Conservation (phyloP, 2,888 invertebrate species). For the Bombyx huttoni region DNA sequence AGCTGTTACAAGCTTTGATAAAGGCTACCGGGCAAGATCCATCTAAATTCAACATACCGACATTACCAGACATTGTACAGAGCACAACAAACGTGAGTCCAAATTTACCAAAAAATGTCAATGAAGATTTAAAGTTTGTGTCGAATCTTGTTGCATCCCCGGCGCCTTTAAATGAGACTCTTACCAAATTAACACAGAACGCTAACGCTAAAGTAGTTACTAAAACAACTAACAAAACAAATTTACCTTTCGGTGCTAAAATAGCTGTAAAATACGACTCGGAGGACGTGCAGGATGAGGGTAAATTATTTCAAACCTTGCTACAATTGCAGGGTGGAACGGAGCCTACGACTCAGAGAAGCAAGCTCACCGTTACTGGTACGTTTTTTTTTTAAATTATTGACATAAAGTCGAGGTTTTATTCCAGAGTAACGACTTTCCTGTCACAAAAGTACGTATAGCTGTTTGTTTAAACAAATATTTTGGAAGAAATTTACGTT, state of each 20-base stretch:
- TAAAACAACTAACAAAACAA: slow-evolving; percentile 23
- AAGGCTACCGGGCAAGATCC: slow-evolving; percentile 64
- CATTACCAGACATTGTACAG: slow-evolving; percentile 30
- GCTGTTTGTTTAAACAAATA: too few relatives aligned
- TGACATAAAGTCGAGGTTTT: not conserved
- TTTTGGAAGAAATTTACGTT: too few relatives aligned
- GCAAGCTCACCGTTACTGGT: slow-evolving; percentile 59
- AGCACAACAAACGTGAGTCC: slow-evolving; percentile 43
- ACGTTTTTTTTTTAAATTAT: slow-evolving; percentile 5
- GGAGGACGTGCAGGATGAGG: slow-evolving; percentile 52
- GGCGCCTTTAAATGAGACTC: slow-evolving; percentile 46
- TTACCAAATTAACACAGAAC: slow-evolving; percentile 40
- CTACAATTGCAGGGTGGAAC: slow-evolving; percentile 59
- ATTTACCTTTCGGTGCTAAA: slow-evolving; percentile 48
- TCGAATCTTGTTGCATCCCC: slow-evolving; percentile 49
- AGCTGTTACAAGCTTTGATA: slow-evolving; percentile 54
- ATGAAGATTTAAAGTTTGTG: slow-evolving; percentile 41
- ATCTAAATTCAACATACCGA: slow-evolving; percentile 56
- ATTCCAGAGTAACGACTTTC: not conserved
- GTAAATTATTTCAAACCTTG: slow-evolving; percentile 59
- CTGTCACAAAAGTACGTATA: not conserved
- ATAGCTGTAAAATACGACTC: slow-evolving; percentile 51
- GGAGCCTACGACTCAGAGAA: slow-evolving; percentile 51
- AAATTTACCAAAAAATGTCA: slow-evolving; percentile 21
- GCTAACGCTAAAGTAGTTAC: slow-evolving; percentile 26